Percentiles rank a stretch among this genome's conserved stretches.
Evolutionary conservation across 2,888 invertebrate genomes (phyloP).

Genomic region (Urechis unicinctus): DNA sequence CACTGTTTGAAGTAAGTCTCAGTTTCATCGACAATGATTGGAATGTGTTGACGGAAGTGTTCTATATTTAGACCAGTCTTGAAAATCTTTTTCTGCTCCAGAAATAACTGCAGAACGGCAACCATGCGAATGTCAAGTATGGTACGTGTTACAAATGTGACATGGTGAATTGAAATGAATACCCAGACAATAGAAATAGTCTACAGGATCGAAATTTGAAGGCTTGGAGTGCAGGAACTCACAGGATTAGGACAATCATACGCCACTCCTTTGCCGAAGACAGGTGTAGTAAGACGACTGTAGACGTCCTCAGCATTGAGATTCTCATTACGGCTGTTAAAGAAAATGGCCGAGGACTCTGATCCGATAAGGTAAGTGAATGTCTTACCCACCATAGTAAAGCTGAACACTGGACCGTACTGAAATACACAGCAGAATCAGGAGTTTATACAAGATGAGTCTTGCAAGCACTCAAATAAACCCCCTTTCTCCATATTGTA

Average conservation of each 20-base stretch:
- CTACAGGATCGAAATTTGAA: neutral
- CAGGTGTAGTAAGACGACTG: conserved; percentile 34
- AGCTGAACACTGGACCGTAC: conserved; percentile 44
- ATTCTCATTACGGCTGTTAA: conserved; percentile 41
- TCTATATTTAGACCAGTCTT: conserved; percentile 41
- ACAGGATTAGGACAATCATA: conserved; percentile 39
- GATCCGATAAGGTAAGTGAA: conserved; percentile 41
- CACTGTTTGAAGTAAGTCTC: conserved; percentile 32
- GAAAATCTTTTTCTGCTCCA: conserved; percentile 43
- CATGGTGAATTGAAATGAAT: too few relatives aligned
- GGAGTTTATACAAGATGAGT: neutral
- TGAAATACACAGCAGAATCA: conserved; percentile 14
- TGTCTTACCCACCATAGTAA: conserved; percentile 42
- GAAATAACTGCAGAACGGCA: conserved; percentile 37
- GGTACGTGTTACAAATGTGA: too few relatives aligned
- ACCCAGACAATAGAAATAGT: neutral
- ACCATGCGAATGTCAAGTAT: too few relatives aligned
- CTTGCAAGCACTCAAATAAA: too few relatives aligned
- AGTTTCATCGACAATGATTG: conserved; percentile 34
- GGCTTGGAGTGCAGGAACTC: neutral
- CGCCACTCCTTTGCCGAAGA: conserved; percentile 41
- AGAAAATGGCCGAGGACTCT: conserved; percentile 32
- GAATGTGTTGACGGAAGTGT: conserved; percentile 33
- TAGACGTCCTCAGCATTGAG: conserved; percentile 44
- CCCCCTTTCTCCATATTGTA: too few relatives aligned